phyloP scores from a whole-genome alignment of 92 coral and sea anemone genomes.

The Ricordea florida region DNA sequence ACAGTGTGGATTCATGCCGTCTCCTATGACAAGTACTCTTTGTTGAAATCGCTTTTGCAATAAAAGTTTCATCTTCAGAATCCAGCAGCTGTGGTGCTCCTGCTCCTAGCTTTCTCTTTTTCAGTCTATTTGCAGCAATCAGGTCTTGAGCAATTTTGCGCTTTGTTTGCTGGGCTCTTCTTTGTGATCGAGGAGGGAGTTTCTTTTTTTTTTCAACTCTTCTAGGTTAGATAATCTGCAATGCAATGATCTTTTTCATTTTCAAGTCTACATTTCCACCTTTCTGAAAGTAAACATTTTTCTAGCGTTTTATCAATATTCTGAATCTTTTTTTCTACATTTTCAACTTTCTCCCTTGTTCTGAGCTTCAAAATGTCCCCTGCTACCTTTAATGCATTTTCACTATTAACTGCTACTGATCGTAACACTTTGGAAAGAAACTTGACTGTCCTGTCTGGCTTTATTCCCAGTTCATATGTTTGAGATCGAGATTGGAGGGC shows the following conservation, averaged over 20 bases:
- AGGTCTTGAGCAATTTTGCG: conserved; percentile 39
- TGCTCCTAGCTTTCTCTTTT: conserved; percentile 57
- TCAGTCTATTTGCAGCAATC: conserved; percentile 24
- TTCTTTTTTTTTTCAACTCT: conserved; percentile 52
- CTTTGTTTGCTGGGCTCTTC: conserved; percentile 53
- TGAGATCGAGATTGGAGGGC: conserved; percentile 55
- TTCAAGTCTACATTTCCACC: conserved; percentile 55
- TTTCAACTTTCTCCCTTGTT: conserved; percentile 59
- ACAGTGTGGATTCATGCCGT: no score
- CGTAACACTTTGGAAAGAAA: conserved; percentile 65
- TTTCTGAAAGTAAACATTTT: conserved; percentile 60
- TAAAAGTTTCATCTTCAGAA: conserved; percentile 64
- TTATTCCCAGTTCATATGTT: conserved; percentile 66
- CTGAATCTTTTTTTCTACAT: conserved; percentile 59
- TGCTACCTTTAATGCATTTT: conserved; percentile 63
- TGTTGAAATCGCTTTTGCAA: conserved; percentile 60
- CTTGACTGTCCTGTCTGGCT: conserved; percentile 57
- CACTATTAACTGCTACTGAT: conserved; percentile 59
- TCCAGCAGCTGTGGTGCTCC: conserved; percentile 54
- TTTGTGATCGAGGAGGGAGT: conserved; percentile 37
- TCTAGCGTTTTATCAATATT: conserved; percentile 54
- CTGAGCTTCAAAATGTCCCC: conserved; percentile 60
- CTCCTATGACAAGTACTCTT: conserved; percentile 66
- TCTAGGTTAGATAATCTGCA: conserved; percentile 41
- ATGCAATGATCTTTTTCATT: conserved; percentile 45